Base-by-base conservation (phyloP, 2,888 invertebrate genomes). In the Oscheius onirici region DNA sequence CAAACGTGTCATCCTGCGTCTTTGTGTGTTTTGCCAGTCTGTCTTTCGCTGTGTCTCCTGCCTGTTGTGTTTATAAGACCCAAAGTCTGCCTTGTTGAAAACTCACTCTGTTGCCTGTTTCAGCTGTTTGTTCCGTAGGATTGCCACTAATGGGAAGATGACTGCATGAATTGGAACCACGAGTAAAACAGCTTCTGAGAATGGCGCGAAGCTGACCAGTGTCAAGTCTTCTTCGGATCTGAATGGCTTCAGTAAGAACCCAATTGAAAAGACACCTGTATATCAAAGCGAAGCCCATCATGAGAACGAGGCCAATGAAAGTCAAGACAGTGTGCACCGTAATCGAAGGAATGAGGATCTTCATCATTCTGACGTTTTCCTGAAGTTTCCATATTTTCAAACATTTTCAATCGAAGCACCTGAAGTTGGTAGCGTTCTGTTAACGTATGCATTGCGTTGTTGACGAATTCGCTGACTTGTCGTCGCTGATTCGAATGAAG, bases 291-390 rank as follows among this genome's bases (percentile, higher is more conserved):
- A 78, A 79, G 0, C 46, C 68, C n/a, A 81, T 51, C 72, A 81
- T 76, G 0, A 76, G 71, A 34, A 75, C 72, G 17, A 81, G 34
- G 15, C 81, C 81, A 24, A 77, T 22, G 10, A 81, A 54, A 22
- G 76, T 75, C 6, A 81, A 70, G 26, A 73, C 63, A 0, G 79
- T 76, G 66, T 81, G 81, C 15, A 81, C 79, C 2, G 79, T 79
- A 15, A 81, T 75, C 0, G 79, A 77, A 3, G 78, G 79, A 15
- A 81, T 81, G 44, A 81, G 71, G 17, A 78, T 76, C 17, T 73
- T 52, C 79, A 81, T 81, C 46, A 78, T 78, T 52, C 72, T 63
- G 22, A 81, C 76, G 60, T 81, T 81, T 44, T 81, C 81, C 76
- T 79, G 67, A n/a, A n/a, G n/a, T n/a, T n/a, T n/a, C n/a, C n/a